phyloP scores from a whole-genome alignment of 2,797 vertebrate genomes.

The Ambastaia sidthimunki region DNA sequence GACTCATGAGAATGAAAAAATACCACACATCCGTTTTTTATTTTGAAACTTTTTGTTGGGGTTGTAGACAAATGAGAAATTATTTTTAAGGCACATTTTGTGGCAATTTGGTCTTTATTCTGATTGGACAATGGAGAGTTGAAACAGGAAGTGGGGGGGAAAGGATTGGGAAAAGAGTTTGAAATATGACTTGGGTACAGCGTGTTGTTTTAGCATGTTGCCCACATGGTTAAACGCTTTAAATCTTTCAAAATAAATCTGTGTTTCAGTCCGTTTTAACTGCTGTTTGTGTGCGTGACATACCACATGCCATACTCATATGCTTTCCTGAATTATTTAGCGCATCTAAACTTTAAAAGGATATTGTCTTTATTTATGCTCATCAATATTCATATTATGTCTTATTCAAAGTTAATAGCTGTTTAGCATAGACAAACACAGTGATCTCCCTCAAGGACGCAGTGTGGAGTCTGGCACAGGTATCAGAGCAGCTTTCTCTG shows the following conservation, averaged over 20 bases:
- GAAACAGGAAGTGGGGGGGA: background rate
- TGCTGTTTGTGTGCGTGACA: background rate
- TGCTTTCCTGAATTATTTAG: slow-evolving; percentile 23
- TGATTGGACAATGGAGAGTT: background rate
- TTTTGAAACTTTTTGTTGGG: background rate
- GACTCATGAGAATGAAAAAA: slow-evolving; percentile 7
- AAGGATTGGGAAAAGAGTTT: background rate
- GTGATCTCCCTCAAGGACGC: slow-evolving; percentile 53
- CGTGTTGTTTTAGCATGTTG: too few relatives aligned
- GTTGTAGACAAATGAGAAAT: background rate
- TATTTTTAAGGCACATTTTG: background rate
- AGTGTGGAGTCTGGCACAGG: background rate
- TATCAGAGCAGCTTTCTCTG: slow-evolving; percentile 50
- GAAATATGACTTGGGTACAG: too few relatives aligned
- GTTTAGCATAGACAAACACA: slow-evolving; percentile 48
- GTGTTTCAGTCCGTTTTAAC: too few relatives aligned
- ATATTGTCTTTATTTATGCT: slow-evolving; percentile 43
- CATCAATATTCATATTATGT: slow-evolving; percentile 58
- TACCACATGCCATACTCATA: background rate
- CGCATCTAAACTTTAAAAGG: slow-evolving; percentile 49
- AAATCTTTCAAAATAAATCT: too few relatives aligned
- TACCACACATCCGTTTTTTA: slow-evolving; percentile 5
- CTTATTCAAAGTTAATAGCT: slow-evolving; percentile 53
- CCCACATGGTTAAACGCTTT: too few relatives aligned
- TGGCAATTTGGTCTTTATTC: background rate